Evolutionary conservation across 2,113 vertebrate species (phyloP).

Genomic region (Merops nubicus): DNA sequence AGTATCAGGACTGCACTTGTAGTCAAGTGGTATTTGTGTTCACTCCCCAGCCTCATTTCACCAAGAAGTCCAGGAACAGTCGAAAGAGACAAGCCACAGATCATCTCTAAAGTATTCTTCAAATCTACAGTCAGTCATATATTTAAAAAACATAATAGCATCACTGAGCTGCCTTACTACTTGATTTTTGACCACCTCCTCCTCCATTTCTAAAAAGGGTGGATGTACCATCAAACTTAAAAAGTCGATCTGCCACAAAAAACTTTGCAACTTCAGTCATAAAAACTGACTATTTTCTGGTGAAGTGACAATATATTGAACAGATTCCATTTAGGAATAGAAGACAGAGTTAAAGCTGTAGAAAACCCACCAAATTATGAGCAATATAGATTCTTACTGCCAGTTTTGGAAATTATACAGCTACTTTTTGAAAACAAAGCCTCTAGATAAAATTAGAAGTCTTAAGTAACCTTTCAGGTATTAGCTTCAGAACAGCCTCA

Average conservation of each 20-base stretch:
- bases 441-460: not conserved
- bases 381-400: not conserved
- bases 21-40: not conserved
- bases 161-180: accelerated
- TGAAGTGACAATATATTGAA: not conserved
- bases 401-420: not conserved
- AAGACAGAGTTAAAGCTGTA: not conserved
- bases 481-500: not conserved
- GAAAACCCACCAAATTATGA: not conserved
- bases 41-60: not conserved
- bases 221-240: not conserved
- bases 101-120: not conserved
- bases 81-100: not conserved
- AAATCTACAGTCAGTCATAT: not conserved
- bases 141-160: not conserved
- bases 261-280: not conserved
- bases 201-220: not conserved
- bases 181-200: not conserved
- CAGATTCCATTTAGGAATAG: not conserved
- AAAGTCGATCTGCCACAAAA: not conserved
- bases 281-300: not conserved
- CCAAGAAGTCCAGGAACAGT: not conserved
- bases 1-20: not conserved
- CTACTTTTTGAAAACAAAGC: not conserved
- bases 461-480: not conserved